Percentiles rank a stretch among this genome's conserved stretches.
Evolutionary conservation across 2,888 invertebrate species (phyloP).

Genomic region (Homarus gammarus): DNA sequence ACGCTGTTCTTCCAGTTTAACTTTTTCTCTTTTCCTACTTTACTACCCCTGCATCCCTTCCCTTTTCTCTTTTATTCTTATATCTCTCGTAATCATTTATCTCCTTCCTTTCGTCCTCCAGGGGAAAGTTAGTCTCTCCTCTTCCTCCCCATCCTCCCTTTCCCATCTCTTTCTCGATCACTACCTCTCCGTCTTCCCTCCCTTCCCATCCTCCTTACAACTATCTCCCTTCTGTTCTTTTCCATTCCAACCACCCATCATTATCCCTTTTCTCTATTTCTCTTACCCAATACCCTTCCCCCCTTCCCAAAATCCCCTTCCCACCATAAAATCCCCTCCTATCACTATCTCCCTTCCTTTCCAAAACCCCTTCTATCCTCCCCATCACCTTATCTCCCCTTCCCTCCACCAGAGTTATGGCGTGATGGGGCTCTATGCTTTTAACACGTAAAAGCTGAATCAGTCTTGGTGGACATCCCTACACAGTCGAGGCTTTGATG

Average conservation of each 20-base stretch:
- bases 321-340: no score
- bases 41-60: not conserved
- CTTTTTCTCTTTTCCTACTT: not conserved
- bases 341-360: no score
- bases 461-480: not conserved
- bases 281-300: not conserved
- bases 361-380: no score
- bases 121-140: not conserved
- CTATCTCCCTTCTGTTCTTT: not conserved
- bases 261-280: no score
- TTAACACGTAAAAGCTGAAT: no score
- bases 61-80: not conserved
- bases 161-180: not conserved
- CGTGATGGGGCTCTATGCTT: no score
- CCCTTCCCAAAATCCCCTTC: not conserved
- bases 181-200: not conserved
- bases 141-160: not conserved
- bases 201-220: not conserved
- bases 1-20: not conserved
- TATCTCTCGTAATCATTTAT: not conserved
- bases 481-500: not conserved
- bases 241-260: not conserved
- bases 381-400: no score
- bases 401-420: no score
- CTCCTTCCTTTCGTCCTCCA: not conserved